phyloP scores from a whole-genome alignment of 2,797 vertebrate species.

The Melanotaenia maccullochi region DNA sequence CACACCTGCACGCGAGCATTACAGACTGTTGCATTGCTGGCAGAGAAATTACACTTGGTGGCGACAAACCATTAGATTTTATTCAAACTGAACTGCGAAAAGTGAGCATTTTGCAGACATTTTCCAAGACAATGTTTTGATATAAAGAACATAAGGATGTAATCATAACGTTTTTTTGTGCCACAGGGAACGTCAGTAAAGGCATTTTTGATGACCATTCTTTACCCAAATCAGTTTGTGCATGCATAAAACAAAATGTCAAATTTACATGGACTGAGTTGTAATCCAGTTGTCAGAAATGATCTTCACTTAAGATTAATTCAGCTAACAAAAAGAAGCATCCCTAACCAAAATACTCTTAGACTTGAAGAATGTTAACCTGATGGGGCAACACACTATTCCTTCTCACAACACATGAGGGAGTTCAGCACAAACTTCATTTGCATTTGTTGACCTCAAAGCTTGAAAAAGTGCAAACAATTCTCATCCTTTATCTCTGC shows the following conservation, averaged over 20 bases:
- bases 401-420: too few species aligned
- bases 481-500: too few species aligned
- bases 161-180: not conserved
- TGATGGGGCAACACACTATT: too few species aligned
- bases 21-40: not conserved
- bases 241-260: not conserved
- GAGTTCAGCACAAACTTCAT: too few species aligned
- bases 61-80: conserved; percentile 47
- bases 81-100: not conserved
- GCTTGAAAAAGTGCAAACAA: too few species aligned
- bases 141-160: not conserved
- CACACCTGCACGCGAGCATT: conserved; percentile 8
- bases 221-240: not conserved
- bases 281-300: not conserved
- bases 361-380: too few species aligned
- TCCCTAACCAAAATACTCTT: too few species aligned
- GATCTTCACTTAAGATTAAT: not conserved
- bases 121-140: not conserved
- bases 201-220: not conserved
- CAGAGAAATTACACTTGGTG: conserved; percentile 46
- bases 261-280: not conserved
- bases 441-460: too few species aligned
- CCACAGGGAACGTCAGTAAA: not conserved
- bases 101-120: not conserved
- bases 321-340: too few species aligned